These are phyloP conservation scores for Lasioglossum lativentre DNA, from an alignment of 2,888 invertebrate species.

Conservation along the genomic window DNA sequence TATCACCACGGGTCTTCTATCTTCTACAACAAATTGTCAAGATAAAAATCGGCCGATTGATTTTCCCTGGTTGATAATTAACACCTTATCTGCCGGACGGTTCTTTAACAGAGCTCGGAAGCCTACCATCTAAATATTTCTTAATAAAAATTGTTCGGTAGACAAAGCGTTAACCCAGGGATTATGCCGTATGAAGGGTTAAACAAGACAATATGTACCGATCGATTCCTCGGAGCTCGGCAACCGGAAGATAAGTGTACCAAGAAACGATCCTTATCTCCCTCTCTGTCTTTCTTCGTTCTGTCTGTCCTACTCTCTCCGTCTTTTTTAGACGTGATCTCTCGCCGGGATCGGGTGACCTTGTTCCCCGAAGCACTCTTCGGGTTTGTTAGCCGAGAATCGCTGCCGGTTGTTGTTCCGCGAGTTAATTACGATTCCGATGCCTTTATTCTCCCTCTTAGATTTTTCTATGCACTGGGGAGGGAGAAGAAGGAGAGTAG, in stretches of 20 bases:
- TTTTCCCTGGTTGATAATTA: background rate
- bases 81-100: background rate
- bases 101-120: background rate
- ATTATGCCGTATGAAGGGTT: slow-evolving; percentile 6
- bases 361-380: slow-evolving; percentile 49
- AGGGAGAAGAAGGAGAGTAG: background rate
- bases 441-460: slow-evolving; percentile 37
- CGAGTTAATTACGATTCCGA: slow-evolving; percentile 49
- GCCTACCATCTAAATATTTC: background rate
- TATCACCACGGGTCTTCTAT: background rate
- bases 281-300: slow-evolving; percentile 16
- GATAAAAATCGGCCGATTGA: background rate
- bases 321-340: slow-evolving; percentile 19
- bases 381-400: slow-evolving; percentile 40
- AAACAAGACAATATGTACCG: background rate
- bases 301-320: background rate
- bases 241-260: slow-evolving; percentile 20
- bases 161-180: background rate
- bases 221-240: slow-evolving; percentile 10
- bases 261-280: slow-evolving; percentile 29
- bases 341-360: slow-evolving; percentile 56
- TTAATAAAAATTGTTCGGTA: background rate
- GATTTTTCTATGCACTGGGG: slow-evolving; percentile 7
- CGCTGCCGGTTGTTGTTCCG: slow-evolving; percentile 32
- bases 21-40: background rate